Conservation (phyloP, 2,113 vertebrate genomes). For the Xyrauchen texanus region DNA sequence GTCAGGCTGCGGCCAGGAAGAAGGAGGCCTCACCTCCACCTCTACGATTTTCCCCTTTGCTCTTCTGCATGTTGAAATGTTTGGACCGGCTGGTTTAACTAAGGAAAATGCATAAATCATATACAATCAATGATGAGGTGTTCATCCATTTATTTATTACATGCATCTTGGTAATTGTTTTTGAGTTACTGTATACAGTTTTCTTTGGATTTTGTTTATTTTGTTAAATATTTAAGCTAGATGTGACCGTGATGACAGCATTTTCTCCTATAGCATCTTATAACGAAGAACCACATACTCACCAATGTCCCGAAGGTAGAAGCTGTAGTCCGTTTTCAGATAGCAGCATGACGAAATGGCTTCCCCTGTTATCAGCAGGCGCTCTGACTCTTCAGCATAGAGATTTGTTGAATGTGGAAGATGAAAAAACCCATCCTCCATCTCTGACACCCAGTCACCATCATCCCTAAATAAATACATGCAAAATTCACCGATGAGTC, state of each 20-base stretch:
- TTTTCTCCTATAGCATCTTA: too few relatives aligned
- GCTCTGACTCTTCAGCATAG: constrained; percentile 67
- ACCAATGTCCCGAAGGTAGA: constrained; percentile 76
- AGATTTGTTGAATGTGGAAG: constrained; percentile 66
- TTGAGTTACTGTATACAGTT: too few relatives aligned
- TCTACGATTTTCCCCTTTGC: constrained; percentile 29
- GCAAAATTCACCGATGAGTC: neutral
- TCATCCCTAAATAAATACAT: constrained; percentile 50
- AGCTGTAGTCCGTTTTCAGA: constrained; percentile 52
- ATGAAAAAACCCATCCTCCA: constrained; percentile 51
- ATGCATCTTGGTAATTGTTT: too few relatives aligned
- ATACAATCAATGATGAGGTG: neutral
- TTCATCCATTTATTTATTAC: too few relatives aligned
- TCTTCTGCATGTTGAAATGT: constrained; percentile 27
- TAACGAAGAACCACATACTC: constrained; percentile 36
- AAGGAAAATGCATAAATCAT: constrained; percentile 4
- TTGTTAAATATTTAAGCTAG: too few relatives aligned
- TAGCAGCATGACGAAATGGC: constrained; percentile 46
- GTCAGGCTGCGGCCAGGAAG: constrained; percentile 70
- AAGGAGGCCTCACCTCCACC: constrained; percentile 62
- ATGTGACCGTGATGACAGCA: too few relatives aligned
- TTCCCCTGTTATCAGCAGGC: constrained; percentile 65
- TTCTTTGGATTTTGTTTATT: too few relatives aligned
- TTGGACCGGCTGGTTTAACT: constrained; percentile 66
- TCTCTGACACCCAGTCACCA: constrained; percentile 57